Conservation (phyloP, 2,113 vertebrate species). For the Sigmodon hispidus region DNA sequence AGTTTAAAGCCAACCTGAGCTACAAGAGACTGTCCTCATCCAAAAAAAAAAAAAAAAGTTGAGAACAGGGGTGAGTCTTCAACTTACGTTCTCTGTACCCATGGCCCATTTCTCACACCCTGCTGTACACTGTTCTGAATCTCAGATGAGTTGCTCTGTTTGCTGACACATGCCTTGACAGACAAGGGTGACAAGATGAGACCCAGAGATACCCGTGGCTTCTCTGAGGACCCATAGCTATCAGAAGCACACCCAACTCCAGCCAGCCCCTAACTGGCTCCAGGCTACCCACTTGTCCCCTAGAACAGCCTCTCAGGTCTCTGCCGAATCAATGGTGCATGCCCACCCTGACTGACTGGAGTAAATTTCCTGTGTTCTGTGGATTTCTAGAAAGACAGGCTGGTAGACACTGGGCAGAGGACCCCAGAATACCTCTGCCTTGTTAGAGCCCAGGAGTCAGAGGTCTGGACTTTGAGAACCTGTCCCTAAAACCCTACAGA, state of each 20-base stretch:
- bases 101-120: not conserved
- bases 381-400: not conserved
- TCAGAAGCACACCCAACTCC: not conserved
- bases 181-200: not conserved
- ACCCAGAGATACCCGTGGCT: not conserved
- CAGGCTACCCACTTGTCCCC: not conserved
- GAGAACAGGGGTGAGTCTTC: not conserved
- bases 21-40: not conserved
- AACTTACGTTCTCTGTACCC: too few relatives aligned
- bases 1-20: not conserved
- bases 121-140: fast-evolving
- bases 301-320: not conserved
- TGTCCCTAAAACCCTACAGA: not conserved
- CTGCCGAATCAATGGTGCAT: not conserved
- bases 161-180: too few relatives aligned
- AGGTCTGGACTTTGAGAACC: not conserved
- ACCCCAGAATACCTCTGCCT: fast-evolving
- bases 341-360: not conserved
- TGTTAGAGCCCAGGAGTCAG: not conserved
- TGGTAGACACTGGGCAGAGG: not conserved
- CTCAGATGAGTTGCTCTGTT: fast-evolving
- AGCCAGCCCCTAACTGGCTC: not conserved
- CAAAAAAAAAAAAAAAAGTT: not conserved
- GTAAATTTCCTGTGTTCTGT: not conserved
- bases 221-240: not conserved